Conservation (phyloP, 2,797 vertebrate species). For the Lepilemur septentrionalis region DNA sequence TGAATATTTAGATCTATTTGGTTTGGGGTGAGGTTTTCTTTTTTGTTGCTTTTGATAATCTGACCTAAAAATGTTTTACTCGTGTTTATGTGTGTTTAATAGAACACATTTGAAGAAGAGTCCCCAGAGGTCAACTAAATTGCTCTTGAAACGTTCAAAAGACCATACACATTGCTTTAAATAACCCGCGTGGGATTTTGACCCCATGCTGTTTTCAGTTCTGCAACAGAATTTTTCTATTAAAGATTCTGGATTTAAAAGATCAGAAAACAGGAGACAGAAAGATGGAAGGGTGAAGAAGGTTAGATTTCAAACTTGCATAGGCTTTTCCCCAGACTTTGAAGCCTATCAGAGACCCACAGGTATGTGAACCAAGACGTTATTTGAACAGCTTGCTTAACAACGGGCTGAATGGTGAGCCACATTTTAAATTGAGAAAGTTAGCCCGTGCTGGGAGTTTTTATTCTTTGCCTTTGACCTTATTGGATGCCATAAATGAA, state of each 20-base stretch:
- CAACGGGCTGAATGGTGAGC: slow-evolving; percentile 45
- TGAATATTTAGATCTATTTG: slow-evolving; percentile 23
- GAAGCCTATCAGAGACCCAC: slow-evolving; percentile 64
- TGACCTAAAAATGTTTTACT: slow-evolving; percentile 51
- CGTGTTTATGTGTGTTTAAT: slow-evolving; percentile 66
- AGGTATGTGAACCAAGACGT: slow-evolving; percentile 43
- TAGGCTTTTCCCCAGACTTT: slow-evolving; percentile 75
- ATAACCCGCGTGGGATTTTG: slow-evolving; percentile 52
- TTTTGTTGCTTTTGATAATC: slow-evolving; percentile 45
- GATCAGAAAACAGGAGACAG: slow-evolving; percentile 76
- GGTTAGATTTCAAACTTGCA: slow-evolving; percentile 76
- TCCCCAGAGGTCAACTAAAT: slow-evolving; percentile 61
- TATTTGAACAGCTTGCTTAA: slow-evolving; percentile 78
- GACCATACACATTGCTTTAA: slow-evolving; percentile 70
- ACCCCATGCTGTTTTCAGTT: slow-evolving; percentile 79
- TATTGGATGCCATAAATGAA: slow-evolving; percentile 47
- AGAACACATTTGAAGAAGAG: slow-evolving; percentile 58
- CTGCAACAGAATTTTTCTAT: slow-evolving; percentile 71
- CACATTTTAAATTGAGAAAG: slow-evolving; percentile 62
- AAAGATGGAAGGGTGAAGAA: slow-evolving; percentile 75
- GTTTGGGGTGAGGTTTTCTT: neutral
- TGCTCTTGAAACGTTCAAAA: slow-evolving; percentile 71
- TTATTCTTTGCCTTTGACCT: slow-evolving; percentile 71
- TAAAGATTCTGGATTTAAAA: slow-evolving; percentile 77
- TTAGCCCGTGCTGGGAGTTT: slow-evolving; percentile 56